Base-by-base conservation (phyloP, 2,113 vertebrate genomes). In the Tamias sibiricus region DNA sequence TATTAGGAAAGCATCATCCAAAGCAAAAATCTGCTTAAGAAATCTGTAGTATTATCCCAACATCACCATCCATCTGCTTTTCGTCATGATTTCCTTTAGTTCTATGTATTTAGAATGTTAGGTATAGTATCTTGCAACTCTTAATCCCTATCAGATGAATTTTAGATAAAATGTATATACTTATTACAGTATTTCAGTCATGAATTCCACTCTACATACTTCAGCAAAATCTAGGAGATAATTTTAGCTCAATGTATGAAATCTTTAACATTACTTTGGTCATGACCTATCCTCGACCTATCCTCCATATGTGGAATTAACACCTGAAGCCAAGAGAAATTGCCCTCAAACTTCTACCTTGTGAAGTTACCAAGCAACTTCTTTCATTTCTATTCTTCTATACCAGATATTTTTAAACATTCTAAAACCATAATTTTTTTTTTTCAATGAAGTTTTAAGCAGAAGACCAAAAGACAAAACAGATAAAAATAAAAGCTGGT, bases 401-500 rank as follows among this genome's bases (percentile, higher is more conserved):
- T 17, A 35, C 8, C 6, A 71, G 37, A 11, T 40, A 62, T 95
- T 76, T 77, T 26, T 57, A 83, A 87, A 47, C 1, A 5, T 94
- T 85, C 72, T 28, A 22, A 95, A 93, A 26, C 5, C 47, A 75
- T 30, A 91, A 81, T 80, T 85, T 20, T 82, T 94, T 82, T 94
- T n/a, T 90, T 92, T 26, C 35, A 77, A 32, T 92, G 24, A 93
- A 49, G 24, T 82, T 88, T 82, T 87, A 90, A 87, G 44, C 42
- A 93, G 26, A 92, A 87, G 26, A 42, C 68, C 32, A 40, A 94
- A 93, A 92, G 44, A 77, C 13, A 26, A 89, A 90, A 68, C 26
- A 69, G 64, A 84, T 69, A 75, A 90, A 90, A 96, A 87, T 90
- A 12, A 92, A 30, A 87, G 30, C 40, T 94, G 20, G 19, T 92